Evolutionary conservation across 2,797 vertebrate species (phyloP), one percentile per base, ranked within the genome.

Genomic region (Gila robusta): DNA sequence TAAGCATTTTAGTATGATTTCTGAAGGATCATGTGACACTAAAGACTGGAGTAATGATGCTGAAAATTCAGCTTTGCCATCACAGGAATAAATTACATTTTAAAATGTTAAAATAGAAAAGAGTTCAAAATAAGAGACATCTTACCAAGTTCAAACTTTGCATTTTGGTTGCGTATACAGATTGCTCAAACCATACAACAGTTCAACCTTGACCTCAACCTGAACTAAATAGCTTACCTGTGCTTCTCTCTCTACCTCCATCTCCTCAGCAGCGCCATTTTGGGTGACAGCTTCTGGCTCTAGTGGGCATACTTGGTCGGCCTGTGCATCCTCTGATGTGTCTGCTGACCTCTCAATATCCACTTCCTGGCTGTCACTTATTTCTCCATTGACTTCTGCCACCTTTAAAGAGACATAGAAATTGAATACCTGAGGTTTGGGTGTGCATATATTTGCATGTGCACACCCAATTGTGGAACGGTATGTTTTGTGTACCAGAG

Each of bases 341-440:
- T 62, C 54, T 32, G 71, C 70, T 28, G 70, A 78, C 19, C 17
- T 54, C 10, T 35, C 74, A 6, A 28, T 62, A 56, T 16, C 28
- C 32, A 84, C 86, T 41, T 71, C 49, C 39, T 84, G 23, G n/a
- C 78, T 66, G 49, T 72, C 81, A 47, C 14, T 82, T 44, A 86
- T 21, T 72, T 89, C 86, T 67, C 83, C 70, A n/a, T 89, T 90
- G n/a, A 85, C 78, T 56, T 89, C 78, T 44, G 54, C 67, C 41
- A 59, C 66, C 54, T 89, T 79, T 49, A 86, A 39, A 54, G 44
- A 32, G 23, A 56, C 16, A 82, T 7, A 87, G n/a, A 64, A 49
- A 49, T 16, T 39, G 5, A 62, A 56, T 39, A 54, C 7, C 16
- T 41, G 26, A n/a, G 11, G 10, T 52, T 49, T 28, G 12, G 39